A percentile compares a stretch with the other conserved stretches of the same genome.
Conservation (phyloP, 2,113 vertebrate species). For the Syrmaticus mikado region DNA sequence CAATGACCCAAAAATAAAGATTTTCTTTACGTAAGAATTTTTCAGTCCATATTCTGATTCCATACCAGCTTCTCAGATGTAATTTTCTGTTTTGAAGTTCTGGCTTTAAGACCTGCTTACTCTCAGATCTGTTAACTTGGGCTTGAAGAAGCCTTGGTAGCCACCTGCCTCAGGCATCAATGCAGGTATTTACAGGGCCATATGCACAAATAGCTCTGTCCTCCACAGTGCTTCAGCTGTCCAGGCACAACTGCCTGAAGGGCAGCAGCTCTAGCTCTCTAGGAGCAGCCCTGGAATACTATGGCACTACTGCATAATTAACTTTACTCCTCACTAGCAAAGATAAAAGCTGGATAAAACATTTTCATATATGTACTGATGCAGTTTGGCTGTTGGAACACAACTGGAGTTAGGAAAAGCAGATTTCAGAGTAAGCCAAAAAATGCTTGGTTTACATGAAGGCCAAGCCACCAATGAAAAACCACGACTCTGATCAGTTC, state of each 20-base stretch:
- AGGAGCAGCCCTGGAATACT: neutral
- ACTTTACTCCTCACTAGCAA: neutral
- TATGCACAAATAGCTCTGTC: fast-evolving
- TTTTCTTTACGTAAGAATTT: neutral
- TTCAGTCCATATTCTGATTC: neutral
- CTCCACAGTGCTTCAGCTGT: neutral
- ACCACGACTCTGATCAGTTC: neutral
- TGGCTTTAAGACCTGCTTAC: neutral
- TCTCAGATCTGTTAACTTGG: neutral
- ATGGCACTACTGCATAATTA: neutral
- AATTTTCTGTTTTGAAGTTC: neutral
- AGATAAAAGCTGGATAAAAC: neutral
- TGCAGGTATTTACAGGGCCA: neutral
- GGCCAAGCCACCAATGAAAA: neutral
- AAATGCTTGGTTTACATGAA: neutral
- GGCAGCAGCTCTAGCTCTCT: neutral
- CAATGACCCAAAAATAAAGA: neutral
- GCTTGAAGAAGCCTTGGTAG: neutral
- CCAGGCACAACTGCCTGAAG: neutral
- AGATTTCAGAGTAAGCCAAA: neutral
- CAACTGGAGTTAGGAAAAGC: neutral
- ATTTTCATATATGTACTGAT: neutral
- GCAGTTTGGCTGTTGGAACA: neutral
- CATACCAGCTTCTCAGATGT: neutral
- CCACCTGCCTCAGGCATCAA: neutral